Evolutionary conservation across 1,140 invertebrate species (phyloP).

Genomic region (Fopius arisanus): DNA sequence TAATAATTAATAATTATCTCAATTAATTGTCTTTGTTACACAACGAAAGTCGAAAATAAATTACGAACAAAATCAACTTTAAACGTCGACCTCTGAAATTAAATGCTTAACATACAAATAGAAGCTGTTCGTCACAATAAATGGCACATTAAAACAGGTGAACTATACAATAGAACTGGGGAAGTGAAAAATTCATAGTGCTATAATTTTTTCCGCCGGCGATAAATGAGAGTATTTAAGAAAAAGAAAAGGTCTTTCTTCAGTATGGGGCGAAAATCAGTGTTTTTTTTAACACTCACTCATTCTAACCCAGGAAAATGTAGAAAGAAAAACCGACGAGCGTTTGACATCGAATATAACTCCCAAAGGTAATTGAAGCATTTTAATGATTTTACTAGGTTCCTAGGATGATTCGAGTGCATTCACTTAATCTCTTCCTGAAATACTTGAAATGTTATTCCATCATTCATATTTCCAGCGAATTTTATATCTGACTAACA

Average conservation of each 20-base stretch:
- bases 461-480: slow-evolving; percentile 22
- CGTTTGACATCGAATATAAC: slow-evolving; percentile 4
- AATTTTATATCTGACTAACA: background rate
- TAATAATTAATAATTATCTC: slow-evolving; percentile 14
- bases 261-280: background rate
- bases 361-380: background rate
- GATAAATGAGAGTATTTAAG: slow-evolving; percentile 28
- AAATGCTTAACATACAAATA: background rate
- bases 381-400: background rate
- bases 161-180: slow-evolving; percentile 31
- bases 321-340: slow-evolving; percentile 20
- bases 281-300: background rate
- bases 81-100: background rate
- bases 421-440: background rate
- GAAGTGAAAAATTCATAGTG: background rate
- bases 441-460: background rate
- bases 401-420: background rate
- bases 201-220: too few relatives aligned
- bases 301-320: background rate
- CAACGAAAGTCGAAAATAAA: slow-evolving; percentile 22
- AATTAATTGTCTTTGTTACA: slow-evolving; percentile 1
- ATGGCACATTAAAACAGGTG: slow-evolving; percentile 46
- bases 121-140: slow-evolving; percentile 32
- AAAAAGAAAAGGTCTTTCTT: background rate
- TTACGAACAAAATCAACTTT: background rate